Percentiles rank a stretch among this genome's conserved stretches.
Conservation (phyloP, 2,113 vertebrate species). For the Leucoraja erinaceus region DNA sequence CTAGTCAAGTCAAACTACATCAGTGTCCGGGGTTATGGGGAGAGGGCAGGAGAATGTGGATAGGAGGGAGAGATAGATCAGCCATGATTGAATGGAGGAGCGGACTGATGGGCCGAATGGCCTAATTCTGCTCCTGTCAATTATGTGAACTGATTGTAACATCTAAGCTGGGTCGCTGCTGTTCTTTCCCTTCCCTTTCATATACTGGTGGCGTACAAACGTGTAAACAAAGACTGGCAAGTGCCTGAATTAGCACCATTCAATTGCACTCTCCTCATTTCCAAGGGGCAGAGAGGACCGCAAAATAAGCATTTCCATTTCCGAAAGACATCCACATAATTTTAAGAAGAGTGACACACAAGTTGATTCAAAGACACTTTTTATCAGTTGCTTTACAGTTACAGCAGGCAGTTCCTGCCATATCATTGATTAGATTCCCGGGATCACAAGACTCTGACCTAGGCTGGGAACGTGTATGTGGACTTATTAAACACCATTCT, state of each 20-base stretch:
- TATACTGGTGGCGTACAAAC: background rate
- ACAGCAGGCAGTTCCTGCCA: background rate
- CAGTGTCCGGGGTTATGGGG: too few relatives aligned
- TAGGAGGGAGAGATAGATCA: too few relatives aligned
- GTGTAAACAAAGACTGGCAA: background rate
- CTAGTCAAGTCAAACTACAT: too few relatives aligned
- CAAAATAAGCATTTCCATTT: background rate
- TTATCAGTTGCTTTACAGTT: background rate
- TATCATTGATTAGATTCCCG: background rate
- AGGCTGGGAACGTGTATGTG: background rate
- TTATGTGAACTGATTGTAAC: too few relatives aligned
- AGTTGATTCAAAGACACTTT: background rate
- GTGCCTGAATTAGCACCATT: background rate
- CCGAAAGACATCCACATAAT: background rate
- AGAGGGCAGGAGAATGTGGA: too few relatives aligned
- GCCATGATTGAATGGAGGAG: too few relatives aligned
- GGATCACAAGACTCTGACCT: background rate
- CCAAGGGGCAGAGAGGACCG: background rate
- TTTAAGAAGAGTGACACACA: background rate
- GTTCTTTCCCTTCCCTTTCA: background rate
- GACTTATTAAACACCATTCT: conserved; percentile 7
- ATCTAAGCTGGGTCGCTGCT: background rate
- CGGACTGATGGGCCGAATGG: too few relatives aligned
- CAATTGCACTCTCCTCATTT: background rate
- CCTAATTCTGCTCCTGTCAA: too few relatives aligned